These are phyloP conservation scores for Tenualosa ilisha DNA, from an alignment of 2,797 vertebrate species.

Conservation along the genomic window DNA sequence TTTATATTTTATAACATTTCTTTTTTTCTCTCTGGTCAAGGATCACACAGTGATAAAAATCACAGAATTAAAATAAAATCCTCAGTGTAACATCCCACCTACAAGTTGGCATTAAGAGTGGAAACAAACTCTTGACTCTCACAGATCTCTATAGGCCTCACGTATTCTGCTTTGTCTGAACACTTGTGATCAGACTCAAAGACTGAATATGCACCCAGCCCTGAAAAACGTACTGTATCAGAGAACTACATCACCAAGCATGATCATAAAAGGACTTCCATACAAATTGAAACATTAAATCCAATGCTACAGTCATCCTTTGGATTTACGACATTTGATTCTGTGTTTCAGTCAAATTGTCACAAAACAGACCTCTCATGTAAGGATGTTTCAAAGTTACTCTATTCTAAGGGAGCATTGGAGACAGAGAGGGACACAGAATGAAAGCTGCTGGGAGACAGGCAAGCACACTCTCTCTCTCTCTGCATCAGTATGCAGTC, in stretches of 20 bases:
- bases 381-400: background rate
- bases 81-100: background rate
- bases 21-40: background rate
- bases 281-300: background rate
- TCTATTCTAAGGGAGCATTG: background rate
- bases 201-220: too few relatives aligned
- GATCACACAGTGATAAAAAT: background rate
- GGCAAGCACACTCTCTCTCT: background rate
- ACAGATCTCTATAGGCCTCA: background rate
- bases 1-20: too few relatives aligned
- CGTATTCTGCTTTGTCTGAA: background rate
- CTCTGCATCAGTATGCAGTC: constrained; percentile 40
- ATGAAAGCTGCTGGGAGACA: constrained; percentile 52
- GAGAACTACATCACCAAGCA: background rate
- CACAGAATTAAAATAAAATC: background rate
- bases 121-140: background rate
- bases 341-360: background rate
- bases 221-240: background rate
- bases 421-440: constrained; percentile 60
- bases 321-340: background rate
- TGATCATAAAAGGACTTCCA: background rate
- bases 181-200: background rate
- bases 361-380: background rate
- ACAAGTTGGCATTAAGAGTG: background rate
- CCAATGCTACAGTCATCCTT: background rate